These are phyloP conservation scores for Ischnus inquisitorius DNA, from an alignment of 2,888 invertebrate genomes.

Conservation along the genomic window DNA sequence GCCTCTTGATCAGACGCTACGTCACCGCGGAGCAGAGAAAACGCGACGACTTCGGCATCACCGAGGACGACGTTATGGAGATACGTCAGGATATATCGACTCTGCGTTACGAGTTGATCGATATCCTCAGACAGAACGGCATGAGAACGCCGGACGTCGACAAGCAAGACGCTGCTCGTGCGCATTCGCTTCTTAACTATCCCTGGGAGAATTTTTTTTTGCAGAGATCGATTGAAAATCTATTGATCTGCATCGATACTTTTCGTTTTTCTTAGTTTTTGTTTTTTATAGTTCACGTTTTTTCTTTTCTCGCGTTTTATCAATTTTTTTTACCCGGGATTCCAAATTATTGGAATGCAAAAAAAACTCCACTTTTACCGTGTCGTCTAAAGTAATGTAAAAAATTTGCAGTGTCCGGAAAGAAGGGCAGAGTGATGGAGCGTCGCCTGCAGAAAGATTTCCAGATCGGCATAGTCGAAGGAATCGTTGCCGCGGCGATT, in stretches of 20 bases:
- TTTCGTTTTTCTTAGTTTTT: too few species aligned
- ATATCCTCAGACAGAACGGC: constrained; percentile 95
- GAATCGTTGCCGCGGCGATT: constrained; percentile 91
- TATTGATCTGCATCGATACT: too few species aligned
- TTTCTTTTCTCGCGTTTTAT: too few species aligned
- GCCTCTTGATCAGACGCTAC: constrained; percentile 95
- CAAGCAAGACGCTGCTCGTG: constrained; percentile 89
- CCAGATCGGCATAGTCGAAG: constrained; percentile 95
- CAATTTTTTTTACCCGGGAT: too few species aligned
- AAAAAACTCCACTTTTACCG: not conserved
- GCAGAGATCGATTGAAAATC: too few species aligned
- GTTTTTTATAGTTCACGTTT: too few species aligned
- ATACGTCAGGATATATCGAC: constrained; percentile 99
- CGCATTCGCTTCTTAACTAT: constrained; percentile 67
- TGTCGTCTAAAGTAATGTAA: not conserved
- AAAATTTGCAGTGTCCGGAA: constrained; percentile 90
- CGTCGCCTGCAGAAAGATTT: constrained; percentile 95
- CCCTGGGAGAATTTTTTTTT: too few species aligned
- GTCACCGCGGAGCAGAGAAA: constrained; percentile 95
- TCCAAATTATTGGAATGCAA: not conserved
- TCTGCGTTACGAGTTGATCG: constrained; percentile 95
- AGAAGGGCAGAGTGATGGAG: constrained; percentile 95
- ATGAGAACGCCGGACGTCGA: constrained; percentile 93
- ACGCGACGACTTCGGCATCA: constrained; percentile 96
- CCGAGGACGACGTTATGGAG: constrained; percentile 99